Evolutionary conservation across 2,888 invertebrate genomes (phyloP), one percentile per base, ranked within the genome.

Genomic region (Drosophila aldrichi): DNA sequence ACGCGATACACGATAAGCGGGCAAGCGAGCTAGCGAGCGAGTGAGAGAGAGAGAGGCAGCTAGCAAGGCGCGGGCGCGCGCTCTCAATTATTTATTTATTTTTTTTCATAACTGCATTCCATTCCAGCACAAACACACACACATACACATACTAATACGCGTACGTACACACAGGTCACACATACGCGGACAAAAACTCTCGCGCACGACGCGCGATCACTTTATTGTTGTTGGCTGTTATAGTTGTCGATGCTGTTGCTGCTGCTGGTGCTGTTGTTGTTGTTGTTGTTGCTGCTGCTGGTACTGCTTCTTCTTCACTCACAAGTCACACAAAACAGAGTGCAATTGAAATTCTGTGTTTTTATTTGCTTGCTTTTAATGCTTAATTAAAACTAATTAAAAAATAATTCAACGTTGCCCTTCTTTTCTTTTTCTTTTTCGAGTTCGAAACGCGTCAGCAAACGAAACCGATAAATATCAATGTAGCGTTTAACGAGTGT

Each of bases 61-160:
- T 63, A 57, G 57, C 36, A 82, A 75, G 82, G 79, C 82, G 82
- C 76, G 77, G 82, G 80, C 73, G 80, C 74, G 81, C 88, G 88
- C 83, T 88, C 88, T 82, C 82, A 83, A 86, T 84, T 88, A 84
- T 84, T 84, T 82, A 87, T 90, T 84, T 89, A 90, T 67, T 63
- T 62, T 64, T 64, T 87, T 90, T 88, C 82, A 88, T 89, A 87
- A 89, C 92, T 90, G 91, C 92, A 91, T 91, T 91, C 92, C 91
- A 91, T 92, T 91, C 91, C 91, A 71, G 70, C 88, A 72, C 85
- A 87, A 58, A 76, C 77, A 29, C 29, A 70, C 74, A 71, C 68
- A 36, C 56, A 41, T 57, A 36, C 48, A 16, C 63, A 46, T 52
- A 73, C 65, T 44, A 46, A 66, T 61, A n/a, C 41, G 41, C 20